These are phyloP conservation scores for Gastrophryne carolinensis DNA, from an alignment of 2,797 vertebrate genomes.

Conservation along the genomic window DNA sequence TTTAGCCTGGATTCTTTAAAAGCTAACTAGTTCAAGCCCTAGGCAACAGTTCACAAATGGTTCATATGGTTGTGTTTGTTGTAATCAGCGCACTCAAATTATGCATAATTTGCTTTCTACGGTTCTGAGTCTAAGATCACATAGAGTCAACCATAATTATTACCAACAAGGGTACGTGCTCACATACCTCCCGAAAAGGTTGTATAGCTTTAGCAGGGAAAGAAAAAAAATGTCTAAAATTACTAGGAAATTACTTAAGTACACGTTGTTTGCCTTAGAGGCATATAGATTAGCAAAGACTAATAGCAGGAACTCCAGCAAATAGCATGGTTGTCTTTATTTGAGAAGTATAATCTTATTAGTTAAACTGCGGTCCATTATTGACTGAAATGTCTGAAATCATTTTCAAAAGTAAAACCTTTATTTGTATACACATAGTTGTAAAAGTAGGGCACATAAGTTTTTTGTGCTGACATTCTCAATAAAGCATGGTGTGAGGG, in stretches of 20 bases:
- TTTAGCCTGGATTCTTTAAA: constrained; percentile 66
- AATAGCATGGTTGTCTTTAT: constrained; percentile 52
- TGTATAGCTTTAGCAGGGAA: constrained; percentile 48
- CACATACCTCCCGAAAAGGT: constrained; percentile 58
- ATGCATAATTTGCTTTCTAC: constrained; percentile 68
- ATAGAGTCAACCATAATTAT: constrained; percentile 68
- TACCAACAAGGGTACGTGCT: constrained; percentile 62
- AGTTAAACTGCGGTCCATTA: not conserved
- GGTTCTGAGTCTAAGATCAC: constrained; percentile 63
- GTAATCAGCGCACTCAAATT: constrained; percentile 68
- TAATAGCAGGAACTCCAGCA: constrained; percentile 61
- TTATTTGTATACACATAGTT: not conserved
- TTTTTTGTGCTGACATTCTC: no score
- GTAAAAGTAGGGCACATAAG: no score
- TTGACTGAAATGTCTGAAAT: not conserved
- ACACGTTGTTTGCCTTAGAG: constrained; percentile 56
- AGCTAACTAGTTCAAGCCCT: constrained; percentile 62
- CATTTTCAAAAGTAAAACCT: not conserved
- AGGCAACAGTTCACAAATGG: constrained; percentile 64
- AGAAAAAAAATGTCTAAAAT: constrained; percentile 56
- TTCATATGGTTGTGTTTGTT: constrained; percentile 66
- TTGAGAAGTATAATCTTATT: constrained; percentile 48
- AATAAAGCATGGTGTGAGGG: no score
- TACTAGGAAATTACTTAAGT: constrained; percentile 58
- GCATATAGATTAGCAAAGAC: constrained; percentile 56